phyloP scores from a whole-genome alignment of 2,888 invertebrate species.

The Octodonta nipae region DNA sequence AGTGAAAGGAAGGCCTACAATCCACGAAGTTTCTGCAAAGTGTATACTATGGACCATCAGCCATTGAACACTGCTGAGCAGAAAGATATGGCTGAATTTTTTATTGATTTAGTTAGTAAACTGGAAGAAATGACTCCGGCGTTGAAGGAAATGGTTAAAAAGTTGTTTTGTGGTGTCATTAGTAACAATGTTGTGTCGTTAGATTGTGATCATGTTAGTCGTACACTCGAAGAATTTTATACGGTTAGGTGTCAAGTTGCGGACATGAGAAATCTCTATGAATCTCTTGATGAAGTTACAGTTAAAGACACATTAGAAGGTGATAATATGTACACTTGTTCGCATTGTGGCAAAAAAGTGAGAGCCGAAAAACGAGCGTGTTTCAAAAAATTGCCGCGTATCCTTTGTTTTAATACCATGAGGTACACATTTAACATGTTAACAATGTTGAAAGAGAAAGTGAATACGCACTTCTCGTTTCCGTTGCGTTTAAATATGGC shows the following conservation, averaged over 20 bases:
- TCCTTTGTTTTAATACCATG: conserved; percentile 93
- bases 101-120: conserved; percentile 90
- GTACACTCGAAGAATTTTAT: conserved; percentile 90
- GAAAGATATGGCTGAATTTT: conserved; percentile 97
- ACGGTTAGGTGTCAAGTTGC: conserved; percentile 92
- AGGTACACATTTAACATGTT: conserved; percentile 94
- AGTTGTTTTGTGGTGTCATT: conserved; percentile 81
- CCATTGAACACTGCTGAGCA: conserved; percentile 91
- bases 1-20: conserved; percentile 92
- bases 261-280: conserved; percentile 89
- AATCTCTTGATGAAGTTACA: conserved; percentile 90
- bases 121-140: conserved; percentile 91
- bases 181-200: conserved; percentile 92
- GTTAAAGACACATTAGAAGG: conserved; percentile 93
- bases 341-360: conserved; percentile 88
- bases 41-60: conserved; percentile 94
- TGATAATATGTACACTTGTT: conserved; percentile 95
- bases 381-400: conserved; percentile 83
- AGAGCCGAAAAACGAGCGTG: conserved; percentile 76
- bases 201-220: conserved; percentile 88
- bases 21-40: conserved; percentile 47
- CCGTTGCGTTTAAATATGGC: conserved; percentile 88
- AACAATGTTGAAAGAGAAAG: conserved; percentile 93
- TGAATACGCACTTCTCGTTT: conserved; percentile 93
- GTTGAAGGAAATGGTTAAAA: conserved; percentile 76